Evolutionary conservation across 35 echinoderm and acorn worm genomes (phyloP).

Genomic region (Amphiura filiformis): DNA sequence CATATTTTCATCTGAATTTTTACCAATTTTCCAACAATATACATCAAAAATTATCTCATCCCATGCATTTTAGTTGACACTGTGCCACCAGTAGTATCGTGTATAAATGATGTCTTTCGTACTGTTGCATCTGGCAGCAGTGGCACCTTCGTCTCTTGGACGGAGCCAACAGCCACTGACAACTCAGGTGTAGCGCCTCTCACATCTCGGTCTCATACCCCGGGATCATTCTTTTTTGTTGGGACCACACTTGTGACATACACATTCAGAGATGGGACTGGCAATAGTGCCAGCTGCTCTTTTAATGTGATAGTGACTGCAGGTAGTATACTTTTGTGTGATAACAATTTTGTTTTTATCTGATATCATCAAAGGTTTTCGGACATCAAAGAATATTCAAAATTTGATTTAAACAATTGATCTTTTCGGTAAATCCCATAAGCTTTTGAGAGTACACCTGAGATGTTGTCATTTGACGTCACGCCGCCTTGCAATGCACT

Average conservation of each 20-base stretch:
- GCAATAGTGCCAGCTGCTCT: constrained; percentile 38
- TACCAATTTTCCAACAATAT: no score
- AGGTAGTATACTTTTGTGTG: no score
- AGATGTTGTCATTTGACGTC: no score
- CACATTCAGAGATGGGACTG: constrained; percentile 48
- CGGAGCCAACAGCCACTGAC: constrained; percentile 35
- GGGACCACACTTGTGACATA: constrained; percentile 37
- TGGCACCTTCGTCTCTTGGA: constrained; percentile 23
- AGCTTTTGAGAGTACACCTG: no score
- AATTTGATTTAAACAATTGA: no score
- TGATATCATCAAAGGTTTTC: no score
- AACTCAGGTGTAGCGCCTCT: constrained; percentile 35
- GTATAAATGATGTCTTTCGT: not conserved
- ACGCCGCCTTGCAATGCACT: no score
- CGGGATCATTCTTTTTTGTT: constrained; percentile 6
- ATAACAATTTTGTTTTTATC: no score
- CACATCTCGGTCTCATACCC: not conserved
- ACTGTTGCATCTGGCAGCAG: constrained; percentile 15
- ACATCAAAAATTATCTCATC: no score
- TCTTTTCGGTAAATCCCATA: no score
- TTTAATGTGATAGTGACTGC: constrained; percentile 56
- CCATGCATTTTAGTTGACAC: constrained; percentile 14
- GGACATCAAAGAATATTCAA: no score
- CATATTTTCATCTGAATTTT: no score
- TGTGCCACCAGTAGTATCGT: constrained; percentile 6